These are phyloP conservation scores for Yponomeuta evonymella DNA, from an alignment of 2,888 invertebrate genomes.

Conservation along the genomic window DNA sequence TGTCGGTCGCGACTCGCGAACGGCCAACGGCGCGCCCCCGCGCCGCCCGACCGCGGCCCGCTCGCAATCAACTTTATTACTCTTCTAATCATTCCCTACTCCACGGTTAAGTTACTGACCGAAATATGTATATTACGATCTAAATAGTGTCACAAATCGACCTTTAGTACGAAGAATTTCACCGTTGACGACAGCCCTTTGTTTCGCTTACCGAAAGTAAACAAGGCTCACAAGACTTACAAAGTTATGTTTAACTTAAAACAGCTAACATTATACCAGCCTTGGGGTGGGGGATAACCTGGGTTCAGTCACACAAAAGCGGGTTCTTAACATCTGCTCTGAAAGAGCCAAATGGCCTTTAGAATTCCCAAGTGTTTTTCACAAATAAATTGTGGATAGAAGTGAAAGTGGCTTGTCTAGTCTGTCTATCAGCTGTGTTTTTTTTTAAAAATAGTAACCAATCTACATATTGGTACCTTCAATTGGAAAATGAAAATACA, in stretches of 20 bases:
- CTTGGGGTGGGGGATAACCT: slow-evolving; percentile 42
- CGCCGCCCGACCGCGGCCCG: slow-evolving; percentile 29
- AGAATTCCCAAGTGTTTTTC: background rate
- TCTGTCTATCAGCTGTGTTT: background rate
- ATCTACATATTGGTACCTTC: background rate
- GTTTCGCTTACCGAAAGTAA: slow-evolving; percentile 38
- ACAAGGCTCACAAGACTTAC: slow-evolving; percentile 34
- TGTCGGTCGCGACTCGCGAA: slow-evolving; percentile 21
- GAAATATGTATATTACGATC: background rate
- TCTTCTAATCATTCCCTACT: slow-evolving; percentile 44
- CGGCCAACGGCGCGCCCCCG: slow-evolving; percentile 15
- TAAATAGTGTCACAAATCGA: slow-evolving; percentile 10
- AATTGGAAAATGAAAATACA: background rate
- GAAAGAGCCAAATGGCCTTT: background rate
- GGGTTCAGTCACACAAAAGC: background rate
- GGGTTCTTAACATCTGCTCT: background rate
- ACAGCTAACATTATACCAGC: slow-evolving; percentile 32
- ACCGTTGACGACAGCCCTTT: slow-evolving; percentile 35
- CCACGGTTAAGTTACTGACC: slow-evolving; percentile 5
- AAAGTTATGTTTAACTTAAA: slow-evolving; percentile 38
- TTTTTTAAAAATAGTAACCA: background rate
- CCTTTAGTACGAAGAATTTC: background rate
- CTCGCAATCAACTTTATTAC: slow-evolving; percentile 61
- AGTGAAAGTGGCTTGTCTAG: background rate
- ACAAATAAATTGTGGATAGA: background rate